Evolutionary conservation across 2,888 invertebrate genomes (phyloP).

Genomic region (Hermaeophaga mercurialis): DNA sequence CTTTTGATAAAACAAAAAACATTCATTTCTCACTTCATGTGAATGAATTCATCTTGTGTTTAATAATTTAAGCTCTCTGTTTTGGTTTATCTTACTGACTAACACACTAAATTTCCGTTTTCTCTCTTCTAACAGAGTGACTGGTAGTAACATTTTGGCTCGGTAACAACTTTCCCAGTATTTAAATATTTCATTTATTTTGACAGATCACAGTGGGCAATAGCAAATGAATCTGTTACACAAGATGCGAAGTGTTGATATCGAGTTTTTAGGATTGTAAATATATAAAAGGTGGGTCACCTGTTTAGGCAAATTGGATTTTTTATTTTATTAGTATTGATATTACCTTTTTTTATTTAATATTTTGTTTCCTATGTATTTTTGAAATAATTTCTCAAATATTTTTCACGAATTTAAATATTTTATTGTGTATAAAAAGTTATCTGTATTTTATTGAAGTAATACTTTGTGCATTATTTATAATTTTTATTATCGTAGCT

Average conservation of each 20-base stretch:
- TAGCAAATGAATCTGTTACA: slow-evolving; percentile 15
- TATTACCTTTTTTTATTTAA: no score
- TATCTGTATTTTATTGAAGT: no score
- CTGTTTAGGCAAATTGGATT: neutral
- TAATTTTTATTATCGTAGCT: no score
- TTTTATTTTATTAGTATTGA: neutral
- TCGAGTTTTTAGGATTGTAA: neutral
- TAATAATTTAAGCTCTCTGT: no score
- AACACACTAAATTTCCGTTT: slow-evolving; percentile 24
- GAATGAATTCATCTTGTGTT: no score
- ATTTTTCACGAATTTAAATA: no score
- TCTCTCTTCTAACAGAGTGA: slow-evolving; percentile 21
- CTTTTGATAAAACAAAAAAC: no score
- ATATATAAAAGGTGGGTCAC: neutral
- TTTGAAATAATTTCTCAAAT: no score
- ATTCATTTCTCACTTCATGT: no score
- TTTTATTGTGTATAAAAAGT: no score
- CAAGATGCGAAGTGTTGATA: slow-evolving; percentile 8
- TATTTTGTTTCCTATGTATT: no score
- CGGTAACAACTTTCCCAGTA: slow-evolving; percentile 3
- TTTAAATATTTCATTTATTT: slow-evolving; percentile 13
- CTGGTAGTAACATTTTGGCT: slow-evolving; percentile 1
- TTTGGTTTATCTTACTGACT: slow-evolving; percentile 11
- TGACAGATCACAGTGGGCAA: slow-evolving; percentile 25
- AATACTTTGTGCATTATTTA: no score